Percentiles rank a stretch among this genome's conserved stretches.
phyloP scores from a whole-genome alignment of 2,888 invertebrate species.

The Hybos culiciformis region DNA sequence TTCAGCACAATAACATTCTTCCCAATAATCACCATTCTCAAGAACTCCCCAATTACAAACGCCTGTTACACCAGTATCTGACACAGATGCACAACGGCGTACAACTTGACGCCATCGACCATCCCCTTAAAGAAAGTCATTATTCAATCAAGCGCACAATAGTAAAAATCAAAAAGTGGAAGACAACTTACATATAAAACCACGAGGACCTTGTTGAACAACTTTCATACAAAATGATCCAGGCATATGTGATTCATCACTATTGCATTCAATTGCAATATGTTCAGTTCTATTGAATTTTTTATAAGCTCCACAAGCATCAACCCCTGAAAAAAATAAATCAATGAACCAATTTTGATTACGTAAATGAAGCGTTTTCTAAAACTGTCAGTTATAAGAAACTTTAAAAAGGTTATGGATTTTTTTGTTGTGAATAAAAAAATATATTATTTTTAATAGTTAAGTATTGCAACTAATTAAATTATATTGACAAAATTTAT shows the following conservation, averaged over 20 bases:
- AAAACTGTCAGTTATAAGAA: too few relatives aligned
- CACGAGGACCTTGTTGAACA: constrained; percentile 84
- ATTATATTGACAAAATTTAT: too few relatives aligned
- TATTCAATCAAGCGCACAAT: constrained; percentile 1
- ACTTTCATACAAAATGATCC: constrained; percentile 95
- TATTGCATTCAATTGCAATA: constrained; percentile 85
- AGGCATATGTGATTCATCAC: constrained; percentile 85
- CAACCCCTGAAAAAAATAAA: too few relatives aligned
- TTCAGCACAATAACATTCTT: constrained; percentile 88
- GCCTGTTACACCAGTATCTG: constrained; percentile 83
- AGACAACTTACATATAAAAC: constrained; percentile 67
- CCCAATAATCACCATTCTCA: constrained; percentile 91
- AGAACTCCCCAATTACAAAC: constrained; percentile 95
- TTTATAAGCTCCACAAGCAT: constrained; percentile 82
- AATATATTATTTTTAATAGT: too few relatives aligned
- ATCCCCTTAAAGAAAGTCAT: constrained; percentile 61
- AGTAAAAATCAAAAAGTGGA: background rate
- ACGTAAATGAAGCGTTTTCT: too few relatives aligned
- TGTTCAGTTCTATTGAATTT: constrained; percentile 73
- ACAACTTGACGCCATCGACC: constrained; percentile 88
- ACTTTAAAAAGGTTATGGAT: too few relatives aligned
- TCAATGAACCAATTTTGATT: too few relatives aligned
- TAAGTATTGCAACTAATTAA: too few relatives aligned
- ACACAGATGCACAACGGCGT: constrained; percentile 75
- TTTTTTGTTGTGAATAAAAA: too few relatives aligned